Percentiles rank a stretch among this genome's conserved stretches.
phyloP scores from a whole-genome alignment of 2,888 invertebrate species.

The Epistrophe eligans region DNA sequence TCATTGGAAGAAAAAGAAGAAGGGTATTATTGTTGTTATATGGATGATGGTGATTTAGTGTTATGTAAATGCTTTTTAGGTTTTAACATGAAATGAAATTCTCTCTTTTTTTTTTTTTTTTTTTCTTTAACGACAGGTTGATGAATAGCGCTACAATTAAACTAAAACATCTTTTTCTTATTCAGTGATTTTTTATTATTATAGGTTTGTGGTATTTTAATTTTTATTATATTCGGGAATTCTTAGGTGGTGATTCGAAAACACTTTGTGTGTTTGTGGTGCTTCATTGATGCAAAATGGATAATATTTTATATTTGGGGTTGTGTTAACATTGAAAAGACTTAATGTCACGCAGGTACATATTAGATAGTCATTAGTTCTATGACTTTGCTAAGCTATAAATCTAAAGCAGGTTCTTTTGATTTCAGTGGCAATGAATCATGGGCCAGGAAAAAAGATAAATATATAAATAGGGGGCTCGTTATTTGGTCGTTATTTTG shows the following conservation, averaged over 20 bases:
- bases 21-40: conserved; percentile 19
- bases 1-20: conserved; percentile 5
- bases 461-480: too few species aligned
- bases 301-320: background rate
- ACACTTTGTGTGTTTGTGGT: conserved; percentile 11
- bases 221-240: conserved; percentile 27
- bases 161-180: conserved; percentile 53
- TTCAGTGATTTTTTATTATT: conserved; percentile 8
- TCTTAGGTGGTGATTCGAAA: conserved; percentile 29
- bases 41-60: conserved; percentile 61
- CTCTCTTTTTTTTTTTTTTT: background rate
- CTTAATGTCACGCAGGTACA: conserved; percentile 14
- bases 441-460: background rate
- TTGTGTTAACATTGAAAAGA: conserved; percentile 26
- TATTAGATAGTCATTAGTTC: conserved; percentile 9
- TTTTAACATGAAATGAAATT: conserved; percentile 26
- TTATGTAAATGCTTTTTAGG: conserved; percentile 65
- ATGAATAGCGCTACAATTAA: conserved; percentile 59
- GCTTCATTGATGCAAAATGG: conserved; percentile 24
- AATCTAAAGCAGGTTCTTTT: background rate
- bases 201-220: conserved; percentile 37
- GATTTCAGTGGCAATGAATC: background rate
- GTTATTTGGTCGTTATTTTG: background rate
- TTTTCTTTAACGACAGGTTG: conserved; percentile 61
- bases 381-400: conserved; percentile 1